These are phyloP conservation scores for Prosopocoilus inquinatus DNA, from an alignment of 2,888 invertebrate species.

Conservation along the genomic window DNA sequence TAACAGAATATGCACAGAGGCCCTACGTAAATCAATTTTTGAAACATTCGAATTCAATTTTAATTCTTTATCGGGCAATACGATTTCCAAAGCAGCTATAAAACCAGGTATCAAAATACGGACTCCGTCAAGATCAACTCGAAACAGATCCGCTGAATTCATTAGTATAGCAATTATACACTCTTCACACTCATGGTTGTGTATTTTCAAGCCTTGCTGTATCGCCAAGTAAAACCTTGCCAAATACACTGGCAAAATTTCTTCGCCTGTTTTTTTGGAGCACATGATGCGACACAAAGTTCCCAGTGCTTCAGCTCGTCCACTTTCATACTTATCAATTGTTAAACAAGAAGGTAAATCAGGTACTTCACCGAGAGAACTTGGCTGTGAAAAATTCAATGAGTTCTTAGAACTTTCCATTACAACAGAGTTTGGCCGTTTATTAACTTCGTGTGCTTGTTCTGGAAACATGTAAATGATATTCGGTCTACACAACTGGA, in stretches of 20 bases:
- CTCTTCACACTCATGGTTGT: conserved; percentile 66
- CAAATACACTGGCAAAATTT: conserved; percentile 88
- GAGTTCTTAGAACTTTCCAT: conserved; percentile 60
- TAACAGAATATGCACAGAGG: conserved; percentile 87
- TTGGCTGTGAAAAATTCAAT: conserved; percentile 61
- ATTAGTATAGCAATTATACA: conserved; percentile 85
- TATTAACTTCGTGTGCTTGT: conserved; percentile 54
- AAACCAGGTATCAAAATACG: conserved; percentile 88
- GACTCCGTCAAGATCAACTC: conserved; percentile 88
- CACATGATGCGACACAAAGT: conserved; percentile 94
- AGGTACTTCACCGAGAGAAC: conserved; percentile 63
- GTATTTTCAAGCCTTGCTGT: conserved; percentile 70
- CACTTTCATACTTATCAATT: conserved; percentile 77
- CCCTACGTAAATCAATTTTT: conserved; percentile 79
- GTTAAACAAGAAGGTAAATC: conserved; percentile 69
- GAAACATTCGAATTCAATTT: conserved; percentile 72
- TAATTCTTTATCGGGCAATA: conserved; percentile 82
- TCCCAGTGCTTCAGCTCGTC: conserved; percentile 93
- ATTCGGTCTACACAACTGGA: too few relatives aligned
- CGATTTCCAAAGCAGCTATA: conserved; percentile 85
- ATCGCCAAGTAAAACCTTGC: conserved; percentile 92
- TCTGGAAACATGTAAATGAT: too few relatives aligned
- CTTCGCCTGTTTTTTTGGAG: conserved; percentile 91
- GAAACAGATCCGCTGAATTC: conserved; percentile 84
- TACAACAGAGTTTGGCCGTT: conserved; percentile 66